Evolutionary conservation across 1,140 invertebrate genomes (phyloP), one percentile per base, ranked within the genome.

Genomic region (Penaeus japonicus): DNA sequence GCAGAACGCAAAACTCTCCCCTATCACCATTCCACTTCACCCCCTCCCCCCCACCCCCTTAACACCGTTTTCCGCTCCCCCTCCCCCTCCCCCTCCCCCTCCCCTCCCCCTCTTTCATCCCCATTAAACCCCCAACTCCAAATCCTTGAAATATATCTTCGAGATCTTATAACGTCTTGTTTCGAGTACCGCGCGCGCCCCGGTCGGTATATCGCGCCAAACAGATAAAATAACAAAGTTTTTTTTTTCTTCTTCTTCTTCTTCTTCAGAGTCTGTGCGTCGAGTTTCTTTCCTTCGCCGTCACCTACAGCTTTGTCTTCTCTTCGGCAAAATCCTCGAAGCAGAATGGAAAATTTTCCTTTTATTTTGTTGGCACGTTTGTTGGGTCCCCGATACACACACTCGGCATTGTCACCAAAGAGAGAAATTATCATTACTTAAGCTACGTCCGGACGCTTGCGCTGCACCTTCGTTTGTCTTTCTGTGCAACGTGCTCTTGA

Each of bases 351-450:
- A 83, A 83, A 83, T 62, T 83, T 83, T 83, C 57, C 57, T 83
- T 83, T 83, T 65, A 83, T 83, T 83, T 83, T 65, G 81, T 83
- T 65, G 81, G 27, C 81, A 62, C 81, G 81, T 83, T 83, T 65
- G 81, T 83, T 35, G 59, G 57, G 55, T 32, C 27, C 39, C 81
- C 81, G 81, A 83, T 83, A 83, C 81, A 83, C 80, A 82, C 80
- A 78, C 75, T 82, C 80, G 80, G 54, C 27, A 62, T 59, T 83
- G 81, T 83, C 81, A 83, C 81, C 81, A 83, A 59, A 83, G 81
- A 83, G 57, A 65, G 81, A 65, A 65, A 83, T 83, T 83, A 83
- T 83, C 81, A 83, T 83, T 83, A 83, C 81, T 83, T 83, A 83
- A 24, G 17, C 81, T 22, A 59, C 35, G 15, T 62, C 81, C 53